A percentile compares a stretch with the other conserved stretches of the same genome.
Conservation (phyloP, 1,140 invertebrate species). For the Temnothorax nylanderi region DNA sequence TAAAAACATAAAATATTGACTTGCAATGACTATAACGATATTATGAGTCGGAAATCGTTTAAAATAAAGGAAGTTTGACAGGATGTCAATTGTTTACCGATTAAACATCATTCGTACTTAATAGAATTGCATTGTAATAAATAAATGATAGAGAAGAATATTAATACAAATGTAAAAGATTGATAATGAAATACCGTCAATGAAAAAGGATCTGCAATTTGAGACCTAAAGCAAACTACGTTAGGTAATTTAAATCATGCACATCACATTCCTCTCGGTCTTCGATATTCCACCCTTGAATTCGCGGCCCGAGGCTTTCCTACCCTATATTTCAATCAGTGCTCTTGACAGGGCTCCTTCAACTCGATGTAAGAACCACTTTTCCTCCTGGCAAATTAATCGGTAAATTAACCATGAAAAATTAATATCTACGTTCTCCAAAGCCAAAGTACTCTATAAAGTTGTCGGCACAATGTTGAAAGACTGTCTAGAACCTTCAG, state of each 20-base stretch:
- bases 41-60: background rate
- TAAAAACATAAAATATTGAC: background rate
- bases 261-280: slow-evolving; percentile 65
- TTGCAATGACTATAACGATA: background rate
- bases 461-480: slow-evolving; percentile 5
- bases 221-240: slow-evolving; percentile 12
- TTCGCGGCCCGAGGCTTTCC: slow-evolving; percentile 79
- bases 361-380: slow-evolving; percentile 70
- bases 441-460: slow-evolving; percentile 37
- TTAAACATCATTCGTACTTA: background rate
- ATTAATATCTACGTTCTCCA: slow-evolving; percentile 74
- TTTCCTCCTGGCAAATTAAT: slow-evolving; percentile 80
- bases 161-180: background rate
- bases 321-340: slow-evolving; percentile 84
- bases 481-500: slow-evolving; percentile 22
- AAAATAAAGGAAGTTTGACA: background rate
- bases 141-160: background rate
- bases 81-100: background rate
- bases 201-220: background rate
- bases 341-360: slow-evolving; percentile 78
- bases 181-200: background rate
- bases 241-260: slow-evolving; percentile 79
- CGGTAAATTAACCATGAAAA: slow-evolving; percentile 81
- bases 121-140: background rate
- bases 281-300: slow-evolving; percentile 75